Evolutionary conservation across 2,888 invertebrate genomes (phyloP), one percentile per base, ranked within the genome.

Genomic region (Drosophila parthenogenetica): DNA sequence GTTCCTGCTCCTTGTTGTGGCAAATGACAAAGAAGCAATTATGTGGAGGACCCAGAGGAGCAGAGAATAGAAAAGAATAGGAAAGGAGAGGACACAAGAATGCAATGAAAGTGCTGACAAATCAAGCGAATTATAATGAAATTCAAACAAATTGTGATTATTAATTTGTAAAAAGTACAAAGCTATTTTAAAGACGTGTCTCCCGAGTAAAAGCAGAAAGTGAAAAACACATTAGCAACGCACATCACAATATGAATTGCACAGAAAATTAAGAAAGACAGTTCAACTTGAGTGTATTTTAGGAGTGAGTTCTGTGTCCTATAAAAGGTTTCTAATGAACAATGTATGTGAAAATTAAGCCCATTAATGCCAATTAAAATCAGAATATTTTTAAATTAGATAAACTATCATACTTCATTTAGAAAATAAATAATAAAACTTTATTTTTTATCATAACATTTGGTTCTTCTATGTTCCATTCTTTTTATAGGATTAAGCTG

Each of bases 1-100:
- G 72, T 48, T 74, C 50, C 42, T 40, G 43, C 35, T 43, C 37
- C 59, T 54, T 73, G 76, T 69, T 81, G 81, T 86, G 82, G 84
- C 79, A 79, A 83, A 83, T 86, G 84, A 83, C 82, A 83, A 83
- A 83, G 82, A 67, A 86, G 81, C 82, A 86, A 83, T 83, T 83
- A 83, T 81, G 72, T 48, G 65, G 74, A 81, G 76, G 64, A 75
- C 69, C 51, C 45, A 35, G 32, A 57, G 46, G 17, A 25, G 25
- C 19, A 29, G 29, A 22, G 25, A 46, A 25, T 13, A 35, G 35
- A 35, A 13, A 35, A 35, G 29, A 35, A 35, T 22, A 53, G 48
- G 13, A 25, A 17, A 57, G 46, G 59, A 14, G 16, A 29, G 40
- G 54, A 46, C 60, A 64, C 39, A 65, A 51, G 53, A 22, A 62